phyloP scores from a whole-genome alignment of 2,797 vertebrate genomes.

The Mustela erminea region DNA sequence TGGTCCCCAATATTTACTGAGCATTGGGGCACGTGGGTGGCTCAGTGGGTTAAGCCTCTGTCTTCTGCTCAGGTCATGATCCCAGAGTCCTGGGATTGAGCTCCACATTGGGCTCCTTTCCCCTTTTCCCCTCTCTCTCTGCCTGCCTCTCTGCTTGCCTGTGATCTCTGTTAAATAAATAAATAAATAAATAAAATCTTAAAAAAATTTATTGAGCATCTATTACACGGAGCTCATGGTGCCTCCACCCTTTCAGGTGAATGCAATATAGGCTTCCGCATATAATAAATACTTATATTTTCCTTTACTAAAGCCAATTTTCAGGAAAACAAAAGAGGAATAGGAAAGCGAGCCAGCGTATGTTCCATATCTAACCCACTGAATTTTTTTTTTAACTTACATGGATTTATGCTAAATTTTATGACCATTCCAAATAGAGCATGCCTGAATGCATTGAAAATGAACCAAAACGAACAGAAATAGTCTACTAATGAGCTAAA shows the following conservation, averaged over 20 bases:
- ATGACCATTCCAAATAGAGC: background rate
- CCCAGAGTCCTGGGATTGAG: no score
- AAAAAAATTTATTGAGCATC: background rate
- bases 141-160: no score
- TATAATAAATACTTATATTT: background rate
- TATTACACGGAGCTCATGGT: fast-evolving
- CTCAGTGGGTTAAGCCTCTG: no score
- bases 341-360: background rate
- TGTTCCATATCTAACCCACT: background rate
- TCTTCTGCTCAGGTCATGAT: no score
- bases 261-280: background rate
- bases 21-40: no score
- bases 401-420: background rate
- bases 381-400: background rate
- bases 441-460: background rate
- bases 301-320: conserved; percentile 21
- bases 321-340: background rate
- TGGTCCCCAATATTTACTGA: background rate
- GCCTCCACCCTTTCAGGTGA: background rate
- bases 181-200: no score
- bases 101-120: no score
- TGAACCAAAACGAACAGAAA: background rate
- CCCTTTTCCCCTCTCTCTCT: no score
- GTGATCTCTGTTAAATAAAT: no score
- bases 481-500: background rate